Evolutionary conservation across 2,888 invertebrate genomes (phyloP), one percentile per base, ranked within the genome.

Genomic region (Eubasilissa splendida): DNA sequence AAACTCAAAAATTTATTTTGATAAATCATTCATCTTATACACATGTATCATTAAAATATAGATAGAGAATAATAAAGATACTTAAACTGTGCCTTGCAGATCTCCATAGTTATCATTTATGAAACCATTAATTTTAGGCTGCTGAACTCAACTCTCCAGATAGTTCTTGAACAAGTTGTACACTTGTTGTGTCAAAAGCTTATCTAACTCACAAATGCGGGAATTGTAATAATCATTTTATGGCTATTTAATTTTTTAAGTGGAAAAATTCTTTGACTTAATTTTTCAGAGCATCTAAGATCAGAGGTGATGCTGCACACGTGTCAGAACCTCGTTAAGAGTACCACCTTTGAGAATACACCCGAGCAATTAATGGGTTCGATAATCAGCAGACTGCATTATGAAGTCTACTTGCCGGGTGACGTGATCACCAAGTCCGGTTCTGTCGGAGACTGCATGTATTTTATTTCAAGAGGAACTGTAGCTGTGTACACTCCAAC

Each of bases 371-470:
- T 91, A 63, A 87, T 93, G n/a, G 89, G 89, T 7, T 87, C 90
- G 1, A 88, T 93, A 52, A 88, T 93, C 1, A 88, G 89, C 33
- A 88, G 90, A 84, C 86, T 93, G 22, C 88, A 88, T 63, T 89
- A 90, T 8, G 93, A 93, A 86, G 89, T 93, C 53, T 93, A 91
- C 86, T 87, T 93, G 77, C 91, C 92, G 1, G 91, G 91, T 80
- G 93, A 94, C 85, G 87, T 92, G 42, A 91, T 94, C 65, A 87
- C 92, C 9, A 91, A 91, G 80, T 91, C 92, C 0, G 92, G 92
- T 0, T 90, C 91, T 11, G 86, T 88, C 14, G 93, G 93, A 0
- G 91, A 92, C 81, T 91, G 92, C 86, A 93, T 94, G 93, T 94
- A 91, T 86, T 93, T 94, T 85, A 88, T 94, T 52, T 90, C 90